phyloP scores from a whole-genome alignment of 1,140 invertebrate species.

The Kradibia gibbosae region DNA sequence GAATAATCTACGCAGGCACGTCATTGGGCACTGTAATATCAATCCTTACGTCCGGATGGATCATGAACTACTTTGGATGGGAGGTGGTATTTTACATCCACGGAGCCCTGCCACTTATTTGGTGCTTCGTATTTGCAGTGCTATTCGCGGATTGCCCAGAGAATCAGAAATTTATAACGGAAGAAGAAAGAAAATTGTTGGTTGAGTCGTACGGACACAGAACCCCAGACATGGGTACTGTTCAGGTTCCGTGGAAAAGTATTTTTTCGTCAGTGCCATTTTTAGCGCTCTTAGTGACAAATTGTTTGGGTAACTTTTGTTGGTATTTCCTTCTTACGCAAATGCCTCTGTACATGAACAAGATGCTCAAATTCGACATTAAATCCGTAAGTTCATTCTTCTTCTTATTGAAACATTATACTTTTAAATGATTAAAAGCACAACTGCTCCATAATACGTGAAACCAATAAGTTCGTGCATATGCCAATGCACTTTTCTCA shows the following conservation, averaged over 20 bases:
- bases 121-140: slow-evolving; percentile 79
- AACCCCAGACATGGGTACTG: slow-evolving; percentile 58
- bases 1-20: slow-evolving; percentile 79
- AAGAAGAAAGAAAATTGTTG: slow-evolving; percentile 78
- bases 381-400: slow-evolving; percentile 75
- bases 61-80: slow-evolving; percentile 80
- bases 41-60: slow-evolving; percentile 80
- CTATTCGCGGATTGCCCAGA: slow-evolving; percentile 82
- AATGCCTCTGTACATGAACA: slow-evolving; percentile 93
- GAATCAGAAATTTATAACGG: slow-evolving; percentile 81
- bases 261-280: slow-evolving; percentile 84
- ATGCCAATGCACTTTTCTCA: too few relatives aligned
- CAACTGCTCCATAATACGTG: too few relatives aligned
- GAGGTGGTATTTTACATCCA: slow-evolving; percentile 86
- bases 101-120: slow-evolving; percentile 79
- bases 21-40: slow-evolving; percentile 85
- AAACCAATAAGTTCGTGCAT: too few relatives aligned
- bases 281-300: slow-evolving; percentile 79
- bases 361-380: slow-evolving; percentile 90
- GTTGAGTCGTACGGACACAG: slow-evolving; percentile 75
- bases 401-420: too few relatives aligned
- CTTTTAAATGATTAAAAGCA: too few relatives aligned
- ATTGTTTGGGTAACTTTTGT: slow-evolving; percentile 89
- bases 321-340: slow-evolving; percentile 96
- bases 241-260: slow-evolving; percentile 77